phyloP scores from a whole-genome alignment of 2,113 vertebrate species.

The Ia io region DNA sequence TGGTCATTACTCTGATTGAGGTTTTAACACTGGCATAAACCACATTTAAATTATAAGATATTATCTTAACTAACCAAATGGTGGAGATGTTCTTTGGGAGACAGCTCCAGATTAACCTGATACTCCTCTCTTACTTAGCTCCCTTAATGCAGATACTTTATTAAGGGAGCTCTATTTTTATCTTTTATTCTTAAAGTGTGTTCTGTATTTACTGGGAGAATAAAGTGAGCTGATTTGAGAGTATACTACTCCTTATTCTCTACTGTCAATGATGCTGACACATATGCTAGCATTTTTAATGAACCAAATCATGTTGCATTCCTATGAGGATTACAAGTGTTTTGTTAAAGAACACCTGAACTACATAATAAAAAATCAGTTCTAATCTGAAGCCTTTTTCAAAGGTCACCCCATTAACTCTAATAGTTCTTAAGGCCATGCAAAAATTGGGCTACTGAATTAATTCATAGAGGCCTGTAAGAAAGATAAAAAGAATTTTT shows the following conservation, averaged over 20 bases:
- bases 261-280: neutral
- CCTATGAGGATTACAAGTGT: neutral
- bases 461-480: neutral
- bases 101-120: neutral
- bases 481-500: neutral
- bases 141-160: neutral
- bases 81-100: neutral
- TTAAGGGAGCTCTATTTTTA: neutral
- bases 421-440: neutral
- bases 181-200: neutral
- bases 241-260: neutral
- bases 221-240: neutral
- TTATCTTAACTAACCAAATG: no score
- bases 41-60: neutral
- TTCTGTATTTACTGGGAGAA: neutral
- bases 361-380: neutral
- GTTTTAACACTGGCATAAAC: neutral
- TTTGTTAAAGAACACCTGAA: slow-evolving; percentile 9
- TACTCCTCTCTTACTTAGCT: neutral
- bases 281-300: neutral
- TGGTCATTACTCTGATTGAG: neutral
- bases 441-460: neutral
- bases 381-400: neutral
- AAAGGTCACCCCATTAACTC: neutral
- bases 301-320: neutral